Conservation (phyloP, 2,113 vertebrate genomes). For the Xiphophorus couchianus region DNA sequence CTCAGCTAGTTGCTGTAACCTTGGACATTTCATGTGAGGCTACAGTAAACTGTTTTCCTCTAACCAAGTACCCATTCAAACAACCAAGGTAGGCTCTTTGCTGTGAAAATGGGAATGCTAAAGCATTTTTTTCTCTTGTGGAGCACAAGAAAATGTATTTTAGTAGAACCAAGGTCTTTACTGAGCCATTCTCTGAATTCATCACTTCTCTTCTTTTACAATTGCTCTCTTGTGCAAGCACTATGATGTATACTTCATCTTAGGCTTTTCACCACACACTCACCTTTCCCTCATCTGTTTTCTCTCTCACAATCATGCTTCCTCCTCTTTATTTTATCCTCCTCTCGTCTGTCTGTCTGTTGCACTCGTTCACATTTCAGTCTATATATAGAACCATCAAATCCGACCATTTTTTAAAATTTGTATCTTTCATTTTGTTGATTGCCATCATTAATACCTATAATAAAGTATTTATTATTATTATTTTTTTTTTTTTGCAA, state of each 20-base stretch:
- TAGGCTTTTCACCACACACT: slow-evolving; percentile 35
- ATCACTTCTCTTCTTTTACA: slow-evolving; percentile 60
- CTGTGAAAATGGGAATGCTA: slow-evolving; percentile 48
- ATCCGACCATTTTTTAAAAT: no score
- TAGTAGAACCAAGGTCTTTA: slow-evolving; percentile 68
- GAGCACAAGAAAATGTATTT: slow-evolving; percentile 62
- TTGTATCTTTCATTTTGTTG: no score
- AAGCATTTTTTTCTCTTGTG: slow-evolving; percentile 60
- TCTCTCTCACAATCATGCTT: slow-evolving; percentile 24
- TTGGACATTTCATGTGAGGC: no score
- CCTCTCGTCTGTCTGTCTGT: background rate
- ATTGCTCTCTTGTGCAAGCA: slow-evolving; percentile 64
- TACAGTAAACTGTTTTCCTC: no score
- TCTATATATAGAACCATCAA: background rate
- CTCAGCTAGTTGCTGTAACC: no score
- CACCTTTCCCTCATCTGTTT: slow-evolving; percentile 27
- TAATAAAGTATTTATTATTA: no score
- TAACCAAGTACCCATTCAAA: no score
- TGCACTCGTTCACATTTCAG: background rate
- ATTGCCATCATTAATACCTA: no score
- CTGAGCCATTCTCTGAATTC: slow-evolving; percentile 68
- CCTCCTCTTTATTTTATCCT: slow-evolving; percentile 5
- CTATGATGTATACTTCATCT: slow-evolving; percentile 46
- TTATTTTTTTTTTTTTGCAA: no score
- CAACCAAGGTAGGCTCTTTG: slow-evolving; percentile 20